A percentile compares a stretch with the other conserved stretches of the same genome.
These are phyloP conservation scores for Gyps fulvus DNA, from an alignment of 2,113 vertebrate genomes.

Conservation along the genomic window DNA sequence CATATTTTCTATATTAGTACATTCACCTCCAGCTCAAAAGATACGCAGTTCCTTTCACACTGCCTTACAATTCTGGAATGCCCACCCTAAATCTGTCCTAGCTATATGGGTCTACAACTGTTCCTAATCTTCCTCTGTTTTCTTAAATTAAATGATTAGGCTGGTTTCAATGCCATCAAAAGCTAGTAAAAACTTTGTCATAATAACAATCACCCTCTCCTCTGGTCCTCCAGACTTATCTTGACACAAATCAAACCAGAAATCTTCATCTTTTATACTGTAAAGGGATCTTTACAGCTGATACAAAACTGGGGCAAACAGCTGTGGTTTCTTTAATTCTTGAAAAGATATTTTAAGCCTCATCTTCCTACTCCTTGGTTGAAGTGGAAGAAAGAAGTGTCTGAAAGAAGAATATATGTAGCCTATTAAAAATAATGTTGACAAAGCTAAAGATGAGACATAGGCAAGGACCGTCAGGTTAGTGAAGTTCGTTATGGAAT, in stretches of 20 bases:
- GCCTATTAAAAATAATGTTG: neutral
- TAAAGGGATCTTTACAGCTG: neutral
- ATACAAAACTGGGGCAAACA: neutral
- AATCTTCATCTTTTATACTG: neutral
- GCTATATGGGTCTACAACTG: neutral
- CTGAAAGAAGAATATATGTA: neutral
- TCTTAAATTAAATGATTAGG: neutral
- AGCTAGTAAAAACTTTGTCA: neutral
- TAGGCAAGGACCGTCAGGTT: neutral
- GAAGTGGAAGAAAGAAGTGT: neutral
- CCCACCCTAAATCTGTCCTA: neutral
- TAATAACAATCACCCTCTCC: neutral
- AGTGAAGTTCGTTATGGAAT: neutral
- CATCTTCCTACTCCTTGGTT: neutral
- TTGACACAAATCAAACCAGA: neutral
- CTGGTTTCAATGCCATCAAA: neutral
- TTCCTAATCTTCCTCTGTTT: neutral
- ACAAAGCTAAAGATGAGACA: neutral
- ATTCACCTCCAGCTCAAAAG: neutral
- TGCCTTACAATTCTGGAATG: neutral
- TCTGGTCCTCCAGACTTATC: neutral
- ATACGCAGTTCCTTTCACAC: neutral
- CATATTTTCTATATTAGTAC: neutral
- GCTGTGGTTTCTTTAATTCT: neutral
- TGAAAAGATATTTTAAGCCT: neutral